Evolutionary conservation across 2,113 vertebrate genomes (phyloP), one percentile per base, ranked within the genome.

Genomic region (Prietella phreatophila): DNA sequence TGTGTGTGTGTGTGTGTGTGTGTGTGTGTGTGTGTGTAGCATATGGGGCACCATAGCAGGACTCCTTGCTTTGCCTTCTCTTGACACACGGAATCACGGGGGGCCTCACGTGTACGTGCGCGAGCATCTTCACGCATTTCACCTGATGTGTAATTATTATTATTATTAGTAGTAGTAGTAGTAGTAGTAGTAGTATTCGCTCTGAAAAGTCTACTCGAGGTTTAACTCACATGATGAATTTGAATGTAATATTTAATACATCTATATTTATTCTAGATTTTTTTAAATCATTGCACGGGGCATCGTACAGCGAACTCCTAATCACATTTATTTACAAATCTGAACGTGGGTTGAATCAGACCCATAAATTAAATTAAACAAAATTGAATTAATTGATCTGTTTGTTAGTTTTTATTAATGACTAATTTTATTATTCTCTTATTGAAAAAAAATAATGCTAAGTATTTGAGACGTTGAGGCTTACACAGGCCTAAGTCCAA

Each of bases 1-100:
- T 0, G 50, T 53, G 50, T 53, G 50, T 9, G 50, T 30, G n/a
- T 53, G 75, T 50, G 36, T 78, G 42, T 42, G 75, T 30, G 65
- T 30, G 65, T 67, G n/a, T 67, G 65, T 30, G n/a, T 67, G 65
- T 67, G 65, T 67, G 19, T 42, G 36, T 25, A n/a, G 50, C 15
- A 58, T 81, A 81, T 58, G 55, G 55, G n/a, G 53, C 55, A 81
- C 53, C 53, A 33, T 58, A 30, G 30, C 53, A 36, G n/a, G 75
- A 53, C 75, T 78, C 75, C 25, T 47, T 78, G 75, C 42, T 55
- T 80, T 30, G 11, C 42, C 55, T 80, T 80, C n/a, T 55, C 79
- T 10, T 81, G 55, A 56, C 13, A 79, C 78, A 78, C 3, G 19
- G 36, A 78, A 27, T n/a, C 73, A 76, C 36, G 39, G 39, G 3